Evolutionary conservation across 2,797 vertebrate genomes (phyloP).

Genomic region (Girardinus metallicus): DNA sequence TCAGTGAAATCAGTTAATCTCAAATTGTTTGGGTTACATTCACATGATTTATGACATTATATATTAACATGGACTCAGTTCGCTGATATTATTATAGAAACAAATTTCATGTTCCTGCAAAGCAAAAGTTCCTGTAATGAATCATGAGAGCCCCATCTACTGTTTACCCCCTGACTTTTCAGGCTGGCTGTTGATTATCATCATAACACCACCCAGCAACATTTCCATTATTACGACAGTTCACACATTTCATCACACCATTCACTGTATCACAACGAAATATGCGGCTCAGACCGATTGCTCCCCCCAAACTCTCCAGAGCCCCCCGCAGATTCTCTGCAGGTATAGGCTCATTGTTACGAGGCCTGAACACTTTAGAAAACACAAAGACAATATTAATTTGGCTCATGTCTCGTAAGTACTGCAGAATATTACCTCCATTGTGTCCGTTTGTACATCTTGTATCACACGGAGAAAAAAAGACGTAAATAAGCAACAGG

Average conservation of each 20-base stretch:
- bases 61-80: too few relatives aligned
- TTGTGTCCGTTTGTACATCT: not conserved
- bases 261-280: not conserved
- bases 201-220: not conserved
- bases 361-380: not conserved
- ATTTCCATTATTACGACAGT: not conserved
- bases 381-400: not conserved
- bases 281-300: not conserved
- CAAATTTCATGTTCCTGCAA: not conserved
- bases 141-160: not conserved
- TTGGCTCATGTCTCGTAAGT: too few relatives aligned
- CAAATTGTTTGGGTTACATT: not conserved
- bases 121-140: not conserved
- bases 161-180: not conserved
- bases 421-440: rapidly evolving
- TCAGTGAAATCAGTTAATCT: not conserved
- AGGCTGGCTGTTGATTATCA: not conserved
- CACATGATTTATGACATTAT: not conserved
- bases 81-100: not conserved
- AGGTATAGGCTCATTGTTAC: rapidly evolving
- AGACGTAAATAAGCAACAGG: not conserved
- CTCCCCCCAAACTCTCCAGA: not conserved
- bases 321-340: rapidly evolving
- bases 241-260: not conserved
- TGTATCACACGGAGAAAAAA: rapidly evolving